These are phyloP conservation scores for Helicolenus hilgendorfi DNA, from an alignment of 2,797 vertebrate species.

Conservation along the genomic window DNA sequence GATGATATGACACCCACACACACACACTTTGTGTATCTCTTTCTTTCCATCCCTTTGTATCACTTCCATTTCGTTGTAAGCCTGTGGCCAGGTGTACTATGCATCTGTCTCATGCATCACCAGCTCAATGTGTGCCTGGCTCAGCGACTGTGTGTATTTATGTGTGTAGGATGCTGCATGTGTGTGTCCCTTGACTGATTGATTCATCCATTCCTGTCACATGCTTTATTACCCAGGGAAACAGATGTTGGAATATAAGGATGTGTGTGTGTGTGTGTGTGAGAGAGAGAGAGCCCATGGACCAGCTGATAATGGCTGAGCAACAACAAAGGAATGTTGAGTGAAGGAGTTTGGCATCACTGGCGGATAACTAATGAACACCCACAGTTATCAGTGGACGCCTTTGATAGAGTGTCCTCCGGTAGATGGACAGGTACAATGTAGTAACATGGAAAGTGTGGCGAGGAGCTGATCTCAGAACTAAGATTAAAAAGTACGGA, in stretches of 20 bases:
- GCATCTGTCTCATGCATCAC: conserved; percentile 56
- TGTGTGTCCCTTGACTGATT: conserved; percentile 57
- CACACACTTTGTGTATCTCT: neutral
- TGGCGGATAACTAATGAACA: conserved; percentile 20
- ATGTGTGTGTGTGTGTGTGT: neutral
- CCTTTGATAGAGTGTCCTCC: neutral
- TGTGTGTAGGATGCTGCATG: conserved; percentile 13
- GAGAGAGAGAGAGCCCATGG: neutral
- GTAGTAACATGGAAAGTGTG: neutral
- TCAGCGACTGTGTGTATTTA: neutral
- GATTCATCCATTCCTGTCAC: conserved; percentile 70
- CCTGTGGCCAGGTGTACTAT: conserved; percentile 56
- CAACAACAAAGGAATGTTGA: conserved; percentile 57
- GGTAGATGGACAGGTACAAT: neutral
- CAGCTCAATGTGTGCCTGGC: conserved; percentile 21
- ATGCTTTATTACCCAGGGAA: conserved; percentile 72
- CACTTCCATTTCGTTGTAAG: conserved; percentile 48
- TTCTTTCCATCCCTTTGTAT: conserved; percentile 23
- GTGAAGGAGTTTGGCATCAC: conserved; percentile 37
- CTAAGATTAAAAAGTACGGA: neutral
- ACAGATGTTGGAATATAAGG: conserved; percentile 71
- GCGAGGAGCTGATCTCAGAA: neutral
- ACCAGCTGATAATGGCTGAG: neutral
- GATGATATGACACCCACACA: neutral
- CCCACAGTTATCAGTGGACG: conserved; percentile 10